These are phyloP conservation scores for Gadus chalcogrammus DNA, from an alignment of 2,113 vertebrate species.

Conservation along the genomic window DNA sequence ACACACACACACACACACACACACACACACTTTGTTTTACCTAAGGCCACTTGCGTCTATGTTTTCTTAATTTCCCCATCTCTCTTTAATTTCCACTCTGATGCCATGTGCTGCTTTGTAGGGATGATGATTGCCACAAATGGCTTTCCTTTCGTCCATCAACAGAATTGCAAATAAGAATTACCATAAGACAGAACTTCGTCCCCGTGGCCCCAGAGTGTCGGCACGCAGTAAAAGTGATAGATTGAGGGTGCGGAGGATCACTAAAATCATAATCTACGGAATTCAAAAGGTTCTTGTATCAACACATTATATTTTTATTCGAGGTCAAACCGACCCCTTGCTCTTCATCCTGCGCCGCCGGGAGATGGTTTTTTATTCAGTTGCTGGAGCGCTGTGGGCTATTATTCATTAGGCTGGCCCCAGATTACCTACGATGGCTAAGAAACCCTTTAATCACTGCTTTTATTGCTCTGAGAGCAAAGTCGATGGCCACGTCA, in stretches of 20 bases:
- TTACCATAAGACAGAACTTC: slow-evolving; percentile 59
- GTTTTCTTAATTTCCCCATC: slow-evolving; percentile 30
- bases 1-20: not conserved
- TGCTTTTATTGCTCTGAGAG: slow-evolving; percentile 32
- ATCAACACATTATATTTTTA: slow-evolving; percentile 68
- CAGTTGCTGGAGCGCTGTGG: slow-evolving; percentile 49
- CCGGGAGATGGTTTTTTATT: slow-evolving; percentile 49
- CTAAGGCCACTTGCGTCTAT: slow-evolving; percentile 4
- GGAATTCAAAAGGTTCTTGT: slow-evolving; percentile 57
- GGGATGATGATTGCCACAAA: slow-evolving; percentile 22
- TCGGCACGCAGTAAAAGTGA: slow-evolving; percentile 44
- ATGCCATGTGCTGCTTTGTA: slow-evolving; percentile 24
- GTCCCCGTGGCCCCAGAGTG: slow-evolving; percentile 40
- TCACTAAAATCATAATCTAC: slow-evolving; percentile 56
- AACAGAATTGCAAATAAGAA: slow-evolving; percentile 53
- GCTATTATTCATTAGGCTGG: slow-evolving; percentile 67
- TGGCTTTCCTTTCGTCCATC: slow-evolving; percentile 47
- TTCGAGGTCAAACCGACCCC: slow-evolving; percentile 47
- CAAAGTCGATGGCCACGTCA: slow-evolving; percentile 48
- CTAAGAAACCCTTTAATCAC: slow-evolving; percentile 60
- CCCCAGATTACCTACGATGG: slow-evolving; percentile 52
- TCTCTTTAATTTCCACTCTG: slow-evolving; percentile 39
- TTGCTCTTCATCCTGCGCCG: slow-evolving; percentile 57
- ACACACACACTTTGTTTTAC: not conserved
- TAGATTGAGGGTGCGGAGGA: slow-evolving; percentile 56